Evolutionary conservation across 2,797 vertebrate genomes (phyloP).

Genomic region (Fistularia commersonii): DNA sequence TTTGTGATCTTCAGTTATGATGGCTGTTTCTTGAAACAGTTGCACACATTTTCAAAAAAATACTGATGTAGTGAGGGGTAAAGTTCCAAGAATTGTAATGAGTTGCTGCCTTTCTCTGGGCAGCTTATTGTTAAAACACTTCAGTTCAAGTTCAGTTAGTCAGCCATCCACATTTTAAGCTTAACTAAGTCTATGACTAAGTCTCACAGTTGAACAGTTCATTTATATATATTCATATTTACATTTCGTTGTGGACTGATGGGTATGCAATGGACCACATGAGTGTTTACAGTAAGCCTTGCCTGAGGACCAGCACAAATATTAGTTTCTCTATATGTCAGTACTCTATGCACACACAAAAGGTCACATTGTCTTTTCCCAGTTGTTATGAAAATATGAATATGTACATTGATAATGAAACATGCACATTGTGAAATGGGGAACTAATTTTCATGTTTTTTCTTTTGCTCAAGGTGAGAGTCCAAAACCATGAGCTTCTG

Average conservation of each 20-base stretch:
- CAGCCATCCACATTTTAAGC: background rate
- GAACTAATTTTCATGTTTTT: no score
- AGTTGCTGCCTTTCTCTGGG: background rate
- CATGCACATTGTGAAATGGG: no score
- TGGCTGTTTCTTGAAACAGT: no score
- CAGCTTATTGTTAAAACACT: no score
- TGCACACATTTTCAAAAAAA: no score
- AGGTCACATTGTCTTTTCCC: background rate
- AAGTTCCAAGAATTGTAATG: background rate
- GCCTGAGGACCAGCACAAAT: slow-evolving; percentile 27
- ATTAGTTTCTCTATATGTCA: slow-evolving; percentile 32
- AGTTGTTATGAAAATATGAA: no score
- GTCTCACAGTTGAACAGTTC: background rate
- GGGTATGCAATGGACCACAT: slow-evolving; percentile 15
- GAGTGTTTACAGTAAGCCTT: slow-evolving; percentile 54
- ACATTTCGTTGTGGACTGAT: slow-evolving; percentile 24
- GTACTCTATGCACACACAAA: slow-evolving; percentile 12
- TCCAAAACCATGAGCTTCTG: no score
- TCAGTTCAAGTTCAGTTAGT: background rate
- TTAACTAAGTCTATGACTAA: background rate
- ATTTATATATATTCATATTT: slow-evolving; percentile 18
- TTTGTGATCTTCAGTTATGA: no score
- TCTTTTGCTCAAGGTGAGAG: no score
- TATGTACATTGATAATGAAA: no score
- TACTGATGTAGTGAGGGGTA: no score